A percentile compares a stretch with the other conserved stretches of the same genome.
Evolutionary conservation across 2,888 invertebrate genomes (phyloP).

Genomic region (Callosobruchus maculatus): DNA sequence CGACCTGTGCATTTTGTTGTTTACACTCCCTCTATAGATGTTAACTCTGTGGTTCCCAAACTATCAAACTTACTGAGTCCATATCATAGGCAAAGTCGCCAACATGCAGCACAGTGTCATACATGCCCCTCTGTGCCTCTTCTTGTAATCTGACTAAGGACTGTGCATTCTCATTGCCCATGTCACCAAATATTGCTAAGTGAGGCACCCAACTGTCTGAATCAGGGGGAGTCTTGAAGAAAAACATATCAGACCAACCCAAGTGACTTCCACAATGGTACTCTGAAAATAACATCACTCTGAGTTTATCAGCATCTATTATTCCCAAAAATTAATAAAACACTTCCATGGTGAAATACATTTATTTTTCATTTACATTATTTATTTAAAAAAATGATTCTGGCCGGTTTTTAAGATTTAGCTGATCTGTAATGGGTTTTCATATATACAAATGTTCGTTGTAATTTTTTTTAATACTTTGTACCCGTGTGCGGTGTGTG

Average conservation of each 20-base stretch:
- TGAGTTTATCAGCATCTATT: no score
- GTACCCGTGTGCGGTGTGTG: no score
- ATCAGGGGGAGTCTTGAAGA: slow-evolving; percentile 68
- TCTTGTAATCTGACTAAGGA: slow-evolving; percentile 80
- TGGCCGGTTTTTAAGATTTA: no score
- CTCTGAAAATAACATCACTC: slow-evolving; percentile 48
- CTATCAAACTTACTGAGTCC: slow-evolving; percentile 59
- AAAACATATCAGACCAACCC: slow-evolving; percentile 81
- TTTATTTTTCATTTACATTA: no score
- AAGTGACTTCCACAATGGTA: slow-evolving; percentile 76
- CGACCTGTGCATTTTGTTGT: no score
- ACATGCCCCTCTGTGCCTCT: slow-evolving; percentile 74
- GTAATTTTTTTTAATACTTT: no score
- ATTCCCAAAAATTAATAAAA: no score
- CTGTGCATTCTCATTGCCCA: slow-evolving; percentile 90
- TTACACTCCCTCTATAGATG: no score
- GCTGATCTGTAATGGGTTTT: no score
- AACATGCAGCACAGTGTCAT: slow-evolving; percentile 86
- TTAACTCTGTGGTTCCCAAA: slow-evolving; percentile 8
- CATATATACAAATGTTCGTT: no score
- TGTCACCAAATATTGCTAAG: slow-evolving; percentile 87
- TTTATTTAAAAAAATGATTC: no score
- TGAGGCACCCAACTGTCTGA: slow-evolving; percentile 72
- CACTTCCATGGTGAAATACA: no score
- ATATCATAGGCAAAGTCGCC: slow-evolving; percentile 96